Evolutionary conservation across 2,797 vertebrate genomes (phyloP).

Genomic region (Epinephelus awoara): DNA sequence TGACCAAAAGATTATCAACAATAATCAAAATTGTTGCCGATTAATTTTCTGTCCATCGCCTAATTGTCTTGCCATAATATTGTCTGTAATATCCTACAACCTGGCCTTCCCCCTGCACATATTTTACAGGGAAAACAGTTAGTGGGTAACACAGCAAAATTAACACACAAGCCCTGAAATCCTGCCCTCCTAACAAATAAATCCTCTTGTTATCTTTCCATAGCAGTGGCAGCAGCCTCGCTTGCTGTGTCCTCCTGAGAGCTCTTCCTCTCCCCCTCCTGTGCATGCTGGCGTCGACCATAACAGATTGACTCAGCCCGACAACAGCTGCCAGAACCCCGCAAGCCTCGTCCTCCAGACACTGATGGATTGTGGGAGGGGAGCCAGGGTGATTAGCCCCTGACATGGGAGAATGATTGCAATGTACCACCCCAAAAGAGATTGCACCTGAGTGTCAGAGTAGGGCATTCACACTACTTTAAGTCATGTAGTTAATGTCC

Average conservation of each 20-base stretch:
- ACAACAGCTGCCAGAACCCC: constrained; percentile 81
- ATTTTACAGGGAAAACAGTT: constrained; percentile 24
- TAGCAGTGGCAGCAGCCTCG: constrained; percentile 60
- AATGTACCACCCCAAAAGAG: constrained; percentile 55
- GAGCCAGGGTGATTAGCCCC: constrained; percentile 78
- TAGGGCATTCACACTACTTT: constrained; percentile 35
- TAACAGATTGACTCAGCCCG: constrained; percentile 76
- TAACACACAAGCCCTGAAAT: constrained; percentile 58
- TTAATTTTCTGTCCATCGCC: background rate
- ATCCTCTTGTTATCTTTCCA: constrained; percentile 76
- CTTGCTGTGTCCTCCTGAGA: constrained; percentile 61
- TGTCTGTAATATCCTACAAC: background rate
- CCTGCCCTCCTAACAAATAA: constrained; percentile 66
- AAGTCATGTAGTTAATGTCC: constrained; percentile 34
- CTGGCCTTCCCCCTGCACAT: constrained; percentile 3
- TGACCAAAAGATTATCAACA: background rate
- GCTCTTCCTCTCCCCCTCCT: constrained; percentile 53
- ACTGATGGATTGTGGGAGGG: constrained; percentile 79
- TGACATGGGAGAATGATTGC: constrained; percentile 71
- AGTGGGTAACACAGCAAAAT: constrained; percentile 32
- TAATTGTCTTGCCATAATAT: background rate
- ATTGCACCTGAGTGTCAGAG: constrained; percentile 55
- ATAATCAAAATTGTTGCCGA: background rate
- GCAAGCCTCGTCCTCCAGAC: constrained; percentile 68
- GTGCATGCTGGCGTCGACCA: constrained; percentile 52